Conservation (phyloP, 1,140 invertebrate species). For the Lordiphosa clarofinis region DNA sequence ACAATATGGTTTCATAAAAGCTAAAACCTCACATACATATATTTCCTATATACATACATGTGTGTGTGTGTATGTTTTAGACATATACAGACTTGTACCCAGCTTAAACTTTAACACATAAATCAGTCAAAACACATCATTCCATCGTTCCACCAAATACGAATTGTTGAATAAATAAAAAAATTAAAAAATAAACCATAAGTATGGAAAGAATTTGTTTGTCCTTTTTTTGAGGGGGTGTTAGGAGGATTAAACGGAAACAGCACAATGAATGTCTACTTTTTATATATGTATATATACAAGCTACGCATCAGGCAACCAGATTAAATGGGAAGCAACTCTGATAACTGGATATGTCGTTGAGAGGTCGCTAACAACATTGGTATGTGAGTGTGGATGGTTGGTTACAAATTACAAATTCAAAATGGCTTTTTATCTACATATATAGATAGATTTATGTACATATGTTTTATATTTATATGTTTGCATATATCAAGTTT, state of each 20-base stretch:
- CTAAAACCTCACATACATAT: constrained; percentile 12
- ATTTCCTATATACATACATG: constrained; percentile 7
- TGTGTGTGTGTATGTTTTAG: constrained; percentile 10
- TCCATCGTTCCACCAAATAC: constrained; percentile 17
- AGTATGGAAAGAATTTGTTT: neutral
- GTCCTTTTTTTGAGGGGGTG: too few relatives aligned
- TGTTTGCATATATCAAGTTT: constrained; percentile 3
- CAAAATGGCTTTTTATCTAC: constrained; percentile 1
- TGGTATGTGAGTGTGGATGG: too few relatives aligned
- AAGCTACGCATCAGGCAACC: too few relatives aligned
- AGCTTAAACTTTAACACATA: constrained; percentile 61
- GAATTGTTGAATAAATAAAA: constrained; percentile 14
- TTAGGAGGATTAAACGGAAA: too few relatives aligned
- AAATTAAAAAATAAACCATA: neutral
- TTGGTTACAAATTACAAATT: too few relatives aligned
- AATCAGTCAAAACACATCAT: constrained; percentile 58
- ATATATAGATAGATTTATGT: too few relatives aligned
- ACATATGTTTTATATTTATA: neutral
- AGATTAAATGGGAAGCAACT: too few relatives aligned
- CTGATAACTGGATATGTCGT: too few relatives aligned
- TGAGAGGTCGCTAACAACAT: too few relatives aligned
- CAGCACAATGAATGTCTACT: too few relatives aligned
- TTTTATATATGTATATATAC: too few relatives aligned
- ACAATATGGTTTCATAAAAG: constrained; percentile 7
- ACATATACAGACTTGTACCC: constrained; percentile 33